Evolutionary conservation across 2,113 vertebrate genomes (phyloP).

Genomic region (Oreotragus oreotragus): DNA sequence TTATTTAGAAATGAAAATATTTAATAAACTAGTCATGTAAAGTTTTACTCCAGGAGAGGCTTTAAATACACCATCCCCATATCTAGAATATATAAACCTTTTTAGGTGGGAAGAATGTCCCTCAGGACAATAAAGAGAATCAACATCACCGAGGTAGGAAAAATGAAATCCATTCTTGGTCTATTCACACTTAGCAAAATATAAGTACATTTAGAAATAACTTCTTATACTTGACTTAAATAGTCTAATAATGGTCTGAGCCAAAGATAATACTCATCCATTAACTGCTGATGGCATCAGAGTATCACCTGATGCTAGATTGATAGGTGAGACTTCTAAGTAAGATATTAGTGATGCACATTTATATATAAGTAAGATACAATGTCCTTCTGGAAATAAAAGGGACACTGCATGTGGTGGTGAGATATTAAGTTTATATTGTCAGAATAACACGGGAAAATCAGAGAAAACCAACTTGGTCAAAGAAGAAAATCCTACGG

Average conservation of each 20-base stretch:
- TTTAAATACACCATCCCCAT: neutral
- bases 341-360: neutral
- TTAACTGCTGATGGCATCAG: neutral
- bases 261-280: neutral
- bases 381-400: neutral
- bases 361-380: neutral
- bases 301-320: neutral
- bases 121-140: neutral
- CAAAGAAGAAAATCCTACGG: neutral
- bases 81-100: neutral
- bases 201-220: neutral
- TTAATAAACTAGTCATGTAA: neutral
- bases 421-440: neutral
- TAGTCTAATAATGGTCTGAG: neutral
- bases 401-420: neutral
- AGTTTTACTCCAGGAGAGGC: constrained; percentile 6
- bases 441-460: neutral
- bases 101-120: neutral
- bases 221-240: neutral
- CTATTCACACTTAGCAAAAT: neutral
- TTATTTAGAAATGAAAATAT: neutral
- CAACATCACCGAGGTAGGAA: neutral
- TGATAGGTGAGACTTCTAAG: neutral
- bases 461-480: neutral
- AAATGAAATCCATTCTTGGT: neutral